Conservation (phyloP, 2,888 invertebrate species). For the Drosophila tanythrix region DNA sequence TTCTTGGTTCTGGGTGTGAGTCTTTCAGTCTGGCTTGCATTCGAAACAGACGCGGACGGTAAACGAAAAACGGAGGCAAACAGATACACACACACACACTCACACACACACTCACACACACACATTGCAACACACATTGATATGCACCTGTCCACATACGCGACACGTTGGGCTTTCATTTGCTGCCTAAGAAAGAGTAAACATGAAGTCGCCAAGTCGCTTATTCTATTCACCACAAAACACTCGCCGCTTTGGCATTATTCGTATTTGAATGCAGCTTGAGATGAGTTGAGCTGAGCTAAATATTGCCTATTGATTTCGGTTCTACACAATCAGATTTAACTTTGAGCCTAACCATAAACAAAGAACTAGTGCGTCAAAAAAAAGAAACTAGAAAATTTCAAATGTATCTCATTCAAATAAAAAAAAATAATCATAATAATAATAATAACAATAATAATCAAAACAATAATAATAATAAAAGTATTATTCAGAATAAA, state of each 20-base stretch:
- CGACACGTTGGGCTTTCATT: constrained; percentile 70
- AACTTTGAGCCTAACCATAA: background rate
- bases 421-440: background rate
- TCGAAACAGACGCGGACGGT: constrained; percentile 55
- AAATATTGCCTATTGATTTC: background rate
- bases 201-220: constrained; percentile 49
- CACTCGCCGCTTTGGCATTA: constrained; percentile 15
- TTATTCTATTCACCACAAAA: constrained; percentile 35
- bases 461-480: background rate
- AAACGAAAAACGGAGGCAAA: constrained; percentile 68
- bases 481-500: background rate
- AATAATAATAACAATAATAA: background rate
- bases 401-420: background rate
- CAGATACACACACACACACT: constrained; percentile 39
- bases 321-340: background rate
- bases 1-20: constrained; percentile 36
- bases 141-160: constrained; percentile 72
- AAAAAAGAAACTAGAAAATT: background rate
- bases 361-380: background rate
- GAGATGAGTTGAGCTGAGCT: background rate
- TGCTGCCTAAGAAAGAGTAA: constrained; percentile 67
- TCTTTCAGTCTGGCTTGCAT: constrained; percentile 49
- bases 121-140: constrained; percentile 38
- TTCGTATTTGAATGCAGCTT: background rate
- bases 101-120: constrained; percentile 28